phyloP scores from a whole-genome alignment of 2,797 vertebrate genomes.

The Enteromius fasciolatus region DNA sequence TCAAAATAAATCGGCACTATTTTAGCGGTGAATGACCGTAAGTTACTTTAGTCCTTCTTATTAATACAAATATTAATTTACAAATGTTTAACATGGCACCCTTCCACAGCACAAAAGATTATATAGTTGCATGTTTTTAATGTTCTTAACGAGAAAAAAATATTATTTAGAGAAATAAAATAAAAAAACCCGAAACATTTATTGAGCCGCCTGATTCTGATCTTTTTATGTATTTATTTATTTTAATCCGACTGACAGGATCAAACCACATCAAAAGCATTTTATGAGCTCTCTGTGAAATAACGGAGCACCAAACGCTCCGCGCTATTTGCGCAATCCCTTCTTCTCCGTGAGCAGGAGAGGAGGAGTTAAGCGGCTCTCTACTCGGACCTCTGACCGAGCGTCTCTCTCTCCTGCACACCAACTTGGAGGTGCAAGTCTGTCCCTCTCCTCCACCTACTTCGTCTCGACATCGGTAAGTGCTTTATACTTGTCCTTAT shows the following conservation, averaged over 20 bases:
- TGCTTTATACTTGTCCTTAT: not conserved
- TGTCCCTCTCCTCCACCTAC: slow-evolving; percentile 69
- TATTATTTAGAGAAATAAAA: too few species aligned
- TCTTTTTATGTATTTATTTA: not conserved
- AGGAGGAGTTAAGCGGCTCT: slow-evolving; percentile 79
- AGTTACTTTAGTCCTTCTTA: not conserved
- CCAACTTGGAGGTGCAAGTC: slow-evolving; percentile 75
- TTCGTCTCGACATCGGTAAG: slow-evolving; percentile 72
- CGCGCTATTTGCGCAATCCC: slow-evolving; percentile 67
- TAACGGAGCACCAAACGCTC: slow-evolving; percentile 8
- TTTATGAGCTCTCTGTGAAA: slow-evolving; percentile 3
- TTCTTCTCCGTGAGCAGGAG: slow-evolving; percentile 63
- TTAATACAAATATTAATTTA: not conserved
- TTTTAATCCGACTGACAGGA: not conserved
- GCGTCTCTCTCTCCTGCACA: slow-evolving; percentile 74
- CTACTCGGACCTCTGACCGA: slow-evolving; percentile 62
- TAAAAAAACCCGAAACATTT: not conserved
- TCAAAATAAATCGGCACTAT: not conserved
- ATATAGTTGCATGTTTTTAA: not conserved
- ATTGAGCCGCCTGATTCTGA: not conserved
- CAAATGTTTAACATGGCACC: not conserved
- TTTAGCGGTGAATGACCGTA: too few species aligned
- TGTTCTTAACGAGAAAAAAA: not conserved
- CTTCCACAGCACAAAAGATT: not conserved
- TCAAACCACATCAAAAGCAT: not conserved